These are phyloP conservation scores for human (Homo sapiens) DNA, from an alignment of 2,113 vertebrate genomes.

Conservation along the genomic window GRCh38 chr7:16554501-16555000, in stretches of 20 bases:
- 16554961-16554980: background rate
- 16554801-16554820: background rate
- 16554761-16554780: background rate
- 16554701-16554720: too few relatives aligned
- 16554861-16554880: constrained; percentile 24
- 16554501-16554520: background rate
- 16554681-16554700: background rate
- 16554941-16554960: background rate
- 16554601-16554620: constrained; percentile 21
- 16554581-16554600: background rate
- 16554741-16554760: background rate
- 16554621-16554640: background rate
- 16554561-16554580: background rate
- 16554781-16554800: background rate
- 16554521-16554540: background rate
- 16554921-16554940: background rate
- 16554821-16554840: background rate
- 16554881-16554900: background rate
- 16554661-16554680: background rate
- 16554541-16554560: background rate
- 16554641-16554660: background rate
- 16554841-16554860: background rate
- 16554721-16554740: background rate
- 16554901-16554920: background rate
- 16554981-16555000: background rate